Conservation (phyloP, 2,113 vertebrate species). For the Condylura cristata region DNA sequence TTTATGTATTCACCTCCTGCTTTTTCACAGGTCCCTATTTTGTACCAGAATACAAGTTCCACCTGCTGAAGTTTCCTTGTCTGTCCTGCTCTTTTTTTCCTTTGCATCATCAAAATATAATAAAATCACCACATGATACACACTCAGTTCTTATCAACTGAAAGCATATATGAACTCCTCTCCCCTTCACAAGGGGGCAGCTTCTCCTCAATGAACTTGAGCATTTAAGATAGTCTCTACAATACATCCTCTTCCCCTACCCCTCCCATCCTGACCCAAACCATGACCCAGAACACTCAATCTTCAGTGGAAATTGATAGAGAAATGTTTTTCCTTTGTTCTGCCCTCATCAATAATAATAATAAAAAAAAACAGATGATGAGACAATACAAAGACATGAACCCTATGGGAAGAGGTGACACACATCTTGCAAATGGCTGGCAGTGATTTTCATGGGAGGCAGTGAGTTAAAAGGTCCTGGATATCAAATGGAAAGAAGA, state of each 20-base stretch:
- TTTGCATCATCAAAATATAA: background rate
- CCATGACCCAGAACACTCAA: conserved; percentile 67
- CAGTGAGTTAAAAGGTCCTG: conserved; percentile 47
- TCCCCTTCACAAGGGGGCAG: background rate
- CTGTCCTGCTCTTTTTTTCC: background rate
- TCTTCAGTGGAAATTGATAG: conserved; percentile 73
- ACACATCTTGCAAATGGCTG: conserved; percentile 63
- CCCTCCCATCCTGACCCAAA: conserved; percentile 39
- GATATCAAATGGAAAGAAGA: conserved; percentile 34
- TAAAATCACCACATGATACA: background rate
- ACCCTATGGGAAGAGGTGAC: conserved; percentile 48
- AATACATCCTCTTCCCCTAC: background rate
- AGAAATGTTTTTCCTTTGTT: conserved; percentile 68
- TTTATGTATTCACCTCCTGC: background rate
- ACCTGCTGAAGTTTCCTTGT: background rate
- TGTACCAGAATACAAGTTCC: background rate
- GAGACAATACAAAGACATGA: conserved; percentile 61
- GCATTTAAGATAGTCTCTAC: background rate
- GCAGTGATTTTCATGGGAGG: conserved; percentile 18
- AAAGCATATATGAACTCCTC: background rate
- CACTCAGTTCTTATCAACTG: background rate
- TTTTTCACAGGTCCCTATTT: background rate
- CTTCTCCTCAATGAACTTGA: background rate
- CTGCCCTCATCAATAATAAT: conserved; percentile 72
- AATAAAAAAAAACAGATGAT: conserved; percentile 75